phyloP scores from a whole-genome alignment of 2,888 invertebrate species.

The Amiota minor region DNA sequence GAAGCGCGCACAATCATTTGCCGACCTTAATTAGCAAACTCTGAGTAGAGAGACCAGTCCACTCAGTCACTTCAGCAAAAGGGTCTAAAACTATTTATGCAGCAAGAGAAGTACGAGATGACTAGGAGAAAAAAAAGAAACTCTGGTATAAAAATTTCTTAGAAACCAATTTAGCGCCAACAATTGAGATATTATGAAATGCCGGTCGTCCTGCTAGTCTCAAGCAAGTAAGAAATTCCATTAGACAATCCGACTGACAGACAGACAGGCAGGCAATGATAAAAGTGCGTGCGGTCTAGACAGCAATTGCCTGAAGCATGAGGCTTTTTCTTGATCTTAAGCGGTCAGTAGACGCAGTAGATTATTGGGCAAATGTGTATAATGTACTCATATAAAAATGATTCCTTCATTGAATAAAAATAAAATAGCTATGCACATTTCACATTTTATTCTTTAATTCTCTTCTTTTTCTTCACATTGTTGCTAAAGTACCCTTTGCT shows the following conservation, averaged over 20 bases:
- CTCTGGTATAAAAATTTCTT: conserved; percentile 44
- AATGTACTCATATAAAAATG: too few relatives aligned
- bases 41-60: conserved; percentile 48
- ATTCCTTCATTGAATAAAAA: too few relatives aligned
- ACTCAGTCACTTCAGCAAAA: conserved; percentile 8
- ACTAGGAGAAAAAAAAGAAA: not conserved
- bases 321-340: not conserved
- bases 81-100: not conserved
- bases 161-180: conserved; percentile 64
- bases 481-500: too few relatives aligned
- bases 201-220: conserved; percentile 24
- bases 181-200: conserved; percentile 66
- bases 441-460: too few relatives aligned
- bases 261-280: not conserved
- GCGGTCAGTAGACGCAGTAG: not conserved
- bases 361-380: not conserved
- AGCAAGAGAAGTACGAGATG: not conserved
- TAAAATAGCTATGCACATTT: too few relatives aligned
- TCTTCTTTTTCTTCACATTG: too few relatives aligned
- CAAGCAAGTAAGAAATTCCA: conserved; percentile 5
- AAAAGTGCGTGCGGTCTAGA: conserved; percentile 29
- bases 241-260: conserved; percentile 26
- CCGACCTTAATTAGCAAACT: conserved; percentile 65
- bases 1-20: conserved; percentile 41
- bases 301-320: conserved; percentile 29